Percentiles rank a stretch among this genome's conserved stretches.
Conservation (phyloP, 2,888 invertebrate species). For the Hypomecis punctinalis region DNA sequence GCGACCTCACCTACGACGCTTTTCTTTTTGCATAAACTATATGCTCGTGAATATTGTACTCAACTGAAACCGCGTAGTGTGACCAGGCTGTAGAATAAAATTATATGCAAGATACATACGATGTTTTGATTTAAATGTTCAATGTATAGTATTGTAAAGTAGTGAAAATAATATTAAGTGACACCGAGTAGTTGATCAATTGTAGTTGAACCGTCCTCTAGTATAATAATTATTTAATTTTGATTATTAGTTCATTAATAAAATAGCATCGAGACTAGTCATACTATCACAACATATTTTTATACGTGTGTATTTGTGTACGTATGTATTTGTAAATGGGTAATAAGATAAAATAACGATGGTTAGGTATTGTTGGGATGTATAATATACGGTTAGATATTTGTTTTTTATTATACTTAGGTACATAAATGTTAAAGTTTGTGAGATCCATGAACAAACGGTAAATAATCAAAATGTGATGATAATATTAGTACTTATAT, state of each 20-base stretch:
- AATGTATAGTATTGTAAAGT: conserved; percentile 37
- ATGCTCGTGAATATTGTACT: no score
- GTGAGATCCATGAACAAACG: conserved; percentile 11
- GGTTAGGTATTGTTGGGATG: conserved; percentile 8
- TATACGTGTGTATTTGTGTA: conserved; percentile 13
- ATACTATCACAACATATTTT: conserved; percentile 36
- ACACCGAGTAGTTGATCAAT: conserved; percentile 29
- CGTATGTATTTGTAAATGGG: conserved; percentile 21
- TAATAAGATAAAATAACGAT: conserved; percentile 11
- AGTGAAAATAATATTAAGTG: conserved; percentile 21
- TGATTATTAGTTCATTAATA: conserved; percentile 28
- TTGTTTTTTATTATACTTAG: conserved; percentile 6
- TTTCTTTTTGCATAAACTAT: no score
- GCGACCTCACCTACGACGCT: no score
- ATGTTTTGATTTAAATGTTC: conserved; percentile 10
- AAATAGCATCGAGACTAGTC: conserved; percentile 50
- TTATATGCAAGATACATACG: conserved; percentile 9
- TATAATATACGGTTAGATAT: conserved; percentile 5
- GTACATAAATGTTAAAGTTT: background rate
- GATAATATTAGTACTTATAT: conserved; percentile 51
- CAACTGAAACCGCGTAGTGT: no score
- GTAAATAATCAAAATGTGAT: conserved; percentile 35
- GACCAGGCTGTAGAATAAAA: background rate
- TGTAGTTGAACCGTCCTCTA: conserved; percentile 42
- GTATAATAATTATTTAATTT: conserved; percentile 34